phyloP scores from a whole-genome alignment of 2,113 vertebrate species.

The Vidua macroura region DNA sequence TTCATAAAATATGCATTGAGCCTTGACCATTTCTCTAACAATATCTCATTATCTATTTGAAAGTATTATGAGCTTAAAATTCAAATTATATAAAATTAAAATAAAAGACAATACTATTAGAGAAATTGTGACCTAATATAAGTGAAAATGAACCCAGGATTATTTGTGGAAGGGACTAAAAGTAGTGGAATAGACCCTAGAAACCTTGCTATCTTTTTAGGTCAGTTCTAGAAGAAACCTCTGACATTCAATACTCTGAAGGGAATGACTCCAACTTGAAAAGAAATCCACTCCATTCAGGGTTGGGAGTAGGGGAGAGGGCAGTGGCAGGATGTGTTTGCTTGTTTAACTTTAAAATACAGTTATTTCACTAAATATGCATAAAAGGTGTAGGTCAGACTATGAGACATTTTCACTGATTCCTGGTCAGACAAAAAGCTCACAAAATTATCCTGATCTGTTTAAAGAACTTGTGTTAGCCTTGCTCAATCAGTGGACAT shows the following conservation, averaged over 20 bases:
- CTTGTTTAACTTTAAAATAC: background rate
- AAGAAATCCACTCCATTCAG: background rate
- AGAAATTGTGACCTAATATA: background rate
- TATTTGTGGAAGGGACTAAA: background rate
- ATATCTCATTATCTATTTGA: background rate
- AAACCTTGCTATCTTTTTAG: background rate
- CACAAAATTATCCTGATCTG: background rate
- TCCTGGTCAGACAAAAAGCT: background rate
- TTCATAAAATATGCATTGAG: slow-evolving; percentile 32
- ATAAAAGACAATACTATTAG: background rate
- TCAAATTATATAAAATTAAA: slow-evolving; percentile 13
- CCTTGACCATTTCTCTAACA: background rate
- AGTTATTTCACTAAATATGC: background rate
- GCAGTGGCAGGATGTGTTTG: background rate
- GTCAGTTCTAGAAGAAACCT: background rate
- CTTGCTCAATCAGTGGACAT: background rate
- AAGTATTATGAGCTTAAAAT: background rate
- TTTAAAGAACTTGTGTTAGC: background rate
- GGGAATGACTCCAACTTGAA: background rate
- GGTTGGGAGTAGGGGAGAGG: rapidly evolving
- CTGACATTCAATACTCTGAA: background rate
- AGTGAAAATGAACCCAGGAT: background rate
- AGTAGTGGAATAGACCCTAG: background rate
- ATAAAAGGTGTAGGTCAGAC: background rate
- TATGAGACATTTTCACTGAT: background rate